These are phyloP conservation scores for Upupa epops DNA, from an alignment of 2,113 vertebrate species.

Conservation along the genomic window DNA sequence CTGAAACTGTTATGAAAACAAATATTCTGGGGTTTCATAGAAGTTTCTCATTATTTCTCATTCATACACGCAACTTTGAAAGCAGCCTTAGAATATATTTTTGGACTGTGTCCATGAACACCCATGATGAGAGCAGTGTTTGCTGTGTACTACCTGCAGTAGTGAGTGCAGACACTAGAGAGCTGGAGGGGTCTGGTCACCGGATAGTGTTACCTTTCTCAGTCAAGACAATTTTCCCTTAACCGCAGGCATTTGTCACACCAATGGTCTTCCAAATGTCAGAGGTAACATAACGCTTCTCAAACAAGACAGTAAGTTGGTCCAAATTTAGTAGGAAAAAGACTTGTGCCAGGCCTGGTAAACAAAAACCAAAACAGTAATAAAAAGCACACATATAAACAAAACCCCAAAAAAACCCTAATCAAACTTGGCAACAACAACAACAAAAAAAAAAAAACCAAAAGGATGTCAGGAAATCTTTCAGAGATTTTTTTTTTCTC, in stretches of 20 bases:
- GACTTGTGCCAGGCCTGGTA: constrained; percentile 34
- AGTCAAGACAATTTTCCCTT: background rate
- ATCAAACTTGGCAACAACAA: no score
- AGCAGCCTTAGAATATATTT: background rate
- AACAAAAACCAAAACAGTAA: constrained; percentile 22
- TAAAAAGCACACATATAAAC: background rate
- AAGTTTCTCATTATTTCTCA: background rate
- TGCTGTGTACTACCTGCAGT: background rate
- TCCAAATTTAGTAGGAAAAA: constrained; percentile 64
- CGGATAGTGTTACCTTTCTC: background rate
- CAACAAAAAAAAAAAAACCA: background rate
- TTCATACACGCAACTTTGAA: background rate
- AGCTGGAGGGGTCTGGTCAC: background rate
- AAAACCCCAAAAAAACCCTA: background rate
- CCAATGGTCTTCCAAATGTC: constrained; percentile 34
- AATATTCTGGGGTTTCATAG: background rate
- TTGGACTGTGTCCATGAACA: background rate
- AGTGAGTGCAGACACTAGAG: background rate
- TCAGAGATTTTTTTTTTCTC: constrained; percentile 60
- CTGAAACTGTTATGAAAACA: background rate
- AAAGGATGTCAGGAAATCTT: constrained; percentile 69
- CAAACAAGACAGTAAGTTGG: constrained; percentile 54
- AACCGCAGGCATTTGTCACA: background rate
- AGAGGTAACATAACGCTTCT: constrained; percentile 36
- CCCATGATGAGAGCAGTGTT: background rate